Evolutionary conservation across 2,888 invertebrate species (phyloP).

Genomic region (Nephrotoma appendiculata): DNA sequence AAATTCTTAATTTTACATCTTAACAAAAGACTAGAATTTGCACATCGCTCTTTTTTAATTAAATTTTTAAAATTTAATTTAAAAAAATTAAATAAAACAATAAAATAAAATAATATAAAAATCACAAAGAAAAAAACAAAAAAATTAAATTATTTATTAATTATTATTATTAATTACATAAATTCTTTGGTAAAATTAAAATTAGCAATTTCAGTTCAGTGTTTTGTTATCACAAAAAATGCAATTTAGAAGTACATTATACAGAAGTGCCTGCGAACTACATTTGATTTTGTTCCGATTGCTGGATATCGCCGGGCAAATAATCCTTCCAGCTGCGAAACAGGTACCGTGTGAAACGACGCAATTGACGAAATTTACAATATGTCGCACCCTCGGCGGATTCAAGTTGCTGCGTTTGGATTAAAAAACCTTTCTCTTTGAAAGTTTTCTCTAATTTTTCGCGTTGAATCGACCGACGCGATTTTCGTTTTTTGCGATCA

Average conservation of each 20-base stretch:
- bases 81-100: not conserved
- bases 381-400: conserved; percentile 89
- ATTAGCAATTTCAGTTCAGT: not conserved
- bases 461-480: conserved; percentile 66
- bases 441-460: conserved; percentile 85
- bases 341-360: conserved; percentile 81
- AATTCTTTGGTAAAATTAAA: not conserved
- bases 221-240: conserved; percentile 3
- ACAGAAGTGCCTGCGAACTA: not conserved
- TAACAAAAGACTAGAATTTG: not conserved
- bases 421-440: conserved; percentile 82
- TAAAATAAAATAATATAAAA: not conserved
- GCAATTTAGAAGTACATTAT: not conserved
- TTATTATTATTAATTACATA: not conserved
- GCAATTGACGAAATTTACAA: conserved; percentile 79
- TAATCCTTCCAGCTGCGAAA: conserved; percentile 91
- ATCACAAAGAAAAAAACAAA: not conserved
- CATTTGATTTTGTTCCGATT: conserved; percentile 10
- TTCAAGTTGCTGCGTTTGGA: conserved; percentile 84
- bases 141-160: not conserved
- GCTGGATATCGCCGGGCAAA: conserved; percentile 56
- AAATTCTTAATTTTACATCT: not conserved
- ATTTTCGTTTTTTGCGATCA: conserved; percentile 50
- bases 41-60: not conserved
- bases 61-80: not conserved